Conservation (phyloP, 2,797 vertebrate genomes). For the Typhlichthys eigenmanni region DNA sequence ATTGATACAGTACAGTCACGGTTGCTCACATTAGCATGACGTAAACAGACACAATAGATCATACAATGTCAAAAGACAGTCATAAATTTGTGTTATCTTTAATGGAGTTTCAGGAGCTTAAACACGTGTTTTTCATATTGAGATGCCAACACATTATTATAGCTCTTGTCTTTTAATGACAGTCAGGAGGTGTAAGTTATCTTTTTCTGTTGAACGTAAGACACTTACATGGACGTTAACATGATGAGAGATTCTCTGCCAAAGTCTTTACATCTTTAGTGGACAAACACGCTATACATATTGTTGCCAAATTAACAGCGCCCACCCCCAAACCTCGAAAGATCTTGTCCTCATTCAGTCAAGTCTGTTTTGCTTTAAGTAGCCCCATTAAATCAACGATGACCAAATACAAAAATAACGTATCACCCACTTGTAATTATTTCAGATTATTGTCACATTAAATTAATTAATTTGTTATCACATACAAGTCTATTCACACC, state of each 20-base stretch:
- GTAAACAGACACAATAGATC: slow-evolving; percentile 44
- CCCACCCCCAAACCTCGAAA: neutral
- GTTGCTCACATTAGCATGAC: slow-evolving; percentile 44
- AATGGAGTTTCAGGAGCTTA: slow-evolving; percentile 38
- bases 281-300: slow-evolving; percentile 28
- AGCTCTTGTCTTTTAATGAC: slow-evolving; percentile 10
- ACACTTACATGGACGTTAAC: slow-evolving; percentile 42
- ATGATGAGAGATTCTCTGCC: slow-evolving; percentile 43
- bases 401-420: slow-evolving; percentile 53
- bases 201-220: slow-evolving; percentile 35
- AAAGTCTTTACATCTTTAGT: slow-evolving; percentile 50
- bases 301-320: neutral
- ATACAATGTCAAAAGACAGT: slow-evolving; percentile 64
- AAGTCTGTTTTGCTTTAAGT: slow-evolving; percentile 29
- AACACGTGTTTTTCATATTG: slow-evolving; percentile 26
- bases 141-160: slow-evolving; percentile 14
- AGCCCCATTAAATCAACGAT: slow-evolving; percentile 32
- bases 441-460: slow-evolving; percentile 53
- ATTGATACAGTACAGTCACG: slow-evolving; percentile 30
- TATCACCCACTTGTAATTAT: slow-evolving; percentile 59
- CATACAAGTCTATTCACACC: slow-evolving; percentile 49
- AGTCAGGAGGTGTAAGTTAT: slow-evolving; percentile 43
- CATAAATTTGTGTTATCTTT: slow-evolving; percentile 48
- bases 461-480: slow-evolving; percentile 58
- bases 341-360: slow-evolving; percentile 38